Conservation (phyloP, 2,888 invertebrate genomes). For the Sipha maydis region DNA sequence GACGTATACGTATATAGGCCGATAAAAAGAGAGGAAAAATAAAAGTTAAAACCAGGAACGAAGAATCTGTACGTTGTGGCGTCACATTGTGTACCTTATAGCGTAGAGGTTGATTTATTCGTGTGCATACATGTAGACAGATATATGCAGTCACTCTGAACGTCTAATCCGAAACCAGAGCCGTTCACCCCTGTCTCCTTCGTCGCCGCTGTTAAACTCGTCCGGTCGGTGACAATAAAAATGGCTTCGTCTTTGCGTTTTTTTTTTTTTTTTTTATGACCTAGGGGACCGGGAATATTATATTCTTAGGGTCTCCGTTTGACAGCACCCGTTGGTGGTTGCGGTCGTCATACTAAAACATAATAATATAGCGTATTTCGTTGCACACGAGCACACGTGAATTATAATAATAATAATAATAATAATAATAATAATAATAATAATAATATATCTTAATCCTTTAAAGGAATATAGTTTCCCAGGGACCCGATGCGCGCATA, state of each 20-base stretch:
- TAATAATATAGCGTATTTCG: not conserved
- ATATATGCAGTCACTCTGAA: not conserved
- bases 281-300: slow-evolving; percentile 56
- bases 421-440: not conserved
- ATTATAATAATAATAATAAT: not conserved
- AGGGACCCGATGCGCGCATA: not conserved
- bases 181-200: not conserved
- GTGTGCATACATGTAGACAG: not conserved
- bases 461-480: not conserved
- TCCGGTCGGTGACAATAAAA: slow-evolving; percentile 46
- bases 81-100: not conserved
- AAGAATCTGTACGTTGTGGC: not conserved
- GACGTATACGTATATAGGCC: no score
- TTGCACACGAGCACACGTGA: not conserved
- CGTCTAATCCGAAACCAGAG: slow-evolving; percentile 48
- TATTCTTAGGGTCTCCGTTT: slow-evolving; percentile 48
- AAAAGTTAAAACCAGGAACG: not conserved
- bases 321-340: not conserved
- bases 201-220: slow-evolving; percentile 7
- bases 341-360: not conserved
- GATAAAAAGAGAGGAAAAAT: not conserved
- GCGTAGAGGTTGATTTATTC: slow-evolving; percentile 36
- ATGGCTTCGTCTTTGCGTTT: slow-evolving; percentile 55
- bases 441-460: slow-evolving; percentile 31
- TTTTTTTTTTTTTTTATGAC: slow-evolving; percentile 56